These are phyloP conservation scores for Prionailurus viverrinus DNA, from an alignment of 2,113 vertebrate species.

Conservation along the genomic window DNA sequence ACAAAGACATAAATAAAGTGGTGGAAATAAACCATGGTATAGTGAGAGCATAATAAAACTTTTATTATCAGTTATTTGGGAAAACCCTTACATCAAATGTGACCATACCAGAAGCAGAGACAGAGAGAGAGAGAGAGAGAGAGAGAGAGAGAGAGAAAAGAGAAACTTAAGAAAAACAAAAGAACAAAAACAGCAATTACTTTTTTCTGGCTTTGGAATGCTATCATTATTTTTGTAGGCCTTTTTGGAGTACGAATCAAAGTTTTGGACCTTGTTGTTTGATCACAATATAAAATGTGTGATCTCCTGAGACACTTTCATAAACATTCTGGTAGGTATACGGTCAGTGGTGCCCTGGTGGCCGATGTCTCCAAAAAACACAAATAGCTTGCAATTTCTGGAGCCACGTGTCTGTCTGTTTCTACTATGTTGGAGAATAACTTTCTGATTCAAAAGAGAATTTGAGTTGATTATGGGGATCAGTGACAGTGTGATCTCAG, in stretches of 20 bases:
- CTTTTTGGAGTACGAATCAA: conserved; percentile 65
- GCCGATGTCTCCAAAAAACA: neutral
- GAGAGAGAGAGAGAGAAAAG: no score
- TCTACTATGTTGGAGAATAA: neutral
- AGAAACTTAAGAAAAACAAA: neutral
- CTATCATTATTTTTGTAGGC: conserved; percentile 45
- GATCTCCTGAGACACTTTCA: neutral
- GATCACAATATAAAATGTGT: conserved; percentile 3
- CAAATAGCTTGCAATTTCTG: neutral
- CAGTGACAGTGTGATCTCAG: neutral
- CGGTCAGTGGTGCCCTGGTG: neutral
- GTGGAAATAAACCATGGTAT: conserved; percentile 64
- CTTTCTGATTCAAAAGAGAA: neutral
- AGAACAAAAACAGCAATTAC: neutral
- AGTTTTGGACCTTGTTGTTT: neutral
- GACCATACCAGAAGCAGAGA: conserved; percentile 46
- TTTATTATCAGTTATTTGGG: conserved; percentile 72
- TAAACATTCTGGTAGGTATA: neutral
- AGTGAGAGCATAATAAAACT: conserved; percentile 60
- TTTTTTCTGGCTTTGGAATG: conserved; percentile 32
- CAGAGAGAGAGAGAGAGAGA: neutral
- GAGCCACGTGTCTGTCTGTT: conserved; percentile 13
- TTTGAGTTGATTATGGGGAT: neutral
- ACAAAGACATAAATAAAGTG: conserved; percentile 77
- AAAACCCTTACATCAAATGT: conserved; percentile 63